Base-by-base conservation (phyloP, 2,113 vertebrate species). In the Anguilla japonica region DNA sequence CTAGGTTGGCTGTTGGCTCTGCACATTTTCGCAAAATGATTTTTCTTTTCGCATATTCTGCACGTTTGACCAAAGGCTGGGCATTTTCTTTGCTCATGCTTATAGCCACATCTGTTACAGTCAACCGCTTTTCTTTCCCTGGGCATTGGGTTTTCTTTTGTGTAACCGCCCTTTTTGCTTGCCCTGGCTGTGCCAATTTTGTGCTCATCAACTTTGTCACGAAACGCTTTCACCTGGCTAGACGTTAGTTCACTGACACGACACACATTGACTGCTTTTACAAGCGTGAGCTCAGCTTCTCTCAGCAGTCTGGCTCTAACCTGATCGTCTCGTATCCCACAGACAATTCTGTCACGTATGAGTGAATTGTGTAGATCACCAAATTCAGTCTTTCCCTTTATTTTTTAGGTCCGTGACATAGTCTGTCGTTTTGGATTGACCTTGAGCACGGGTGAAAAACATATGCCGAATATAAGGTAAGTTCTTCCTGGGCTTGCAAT, bases 231-330 rank as follows among this genome's bases (percentile, higher is more conserved):
- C 1, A 85, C 41, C 26, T 78, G 79, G 43, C 14, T 85, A 3
- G 29, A 82, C 14, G 83, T 85, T 0, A 82, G 83, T 63, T 86
- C 50, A 60, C 50, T 88, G 41, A 84, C 80, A 56, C 71, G 22
- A 41, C 63, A 86, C 7, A 82, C 26, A 78, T 88, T 79, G 46
- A 86, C 46, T 18, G 79, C 80, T 56, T 83, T 83, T 13, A 79
- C 9, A 34, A 88, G 43, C 22, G 81, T 88, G 39, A 88, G 41
- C 40, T 91, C 83, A 29, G 67, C 89, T 75, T 88, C 83, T 88
- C 86, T 88, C 1, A 85, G 29, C n/a, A 87, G 60, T 84, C 86
- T 87, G 53, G 29, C 79, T 84, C 75, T 84, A 81, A 34, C 34
- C 34, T 34, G 34, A 34, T 34, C 34, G 34, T 34, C 34, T 34